Base-by-base conservation (phyloP, 2,888 invertebrate genomes). In the Luperina testacea region DNA sequence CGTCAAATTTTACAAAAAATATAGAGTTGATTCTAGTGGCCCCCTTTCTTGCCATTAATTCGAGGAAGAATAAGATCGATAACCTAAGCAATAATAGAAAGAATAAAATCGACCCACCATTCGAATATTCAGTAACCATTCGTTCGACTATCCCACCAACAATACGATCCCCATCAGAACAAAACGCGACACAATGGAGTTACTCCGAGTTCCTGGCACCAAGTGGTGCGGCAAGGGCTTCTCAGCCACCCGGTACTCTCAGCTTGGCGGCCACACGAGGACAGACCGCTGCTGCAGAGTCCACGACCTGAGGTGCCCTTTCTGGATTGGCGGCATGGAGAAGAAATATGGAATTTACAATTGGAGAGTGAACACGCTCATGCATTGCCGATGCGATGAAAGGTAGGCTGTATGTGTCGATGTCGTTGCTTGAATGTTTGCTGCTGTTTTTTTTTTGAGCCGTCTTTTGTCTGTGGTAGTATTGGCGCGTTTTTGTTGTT, bases 141-240 rank as follows among this genome's bases (percentile, higher is more conserved):
- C 81, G 59, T 75, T 77, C 64, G 11, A 69, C 15, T 32, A 65
- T 38, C 32, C 51, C 59, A 70, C 72, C 57, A 73, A 86, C 42
- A 51, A 57, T 38, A 51, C 72, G 72, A 85, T 84, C 88, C 84
- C 79, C 73, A 92, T 89, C 94, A 96, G 96, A 95, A 92, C 93
- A 87, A 96, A 96, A 88, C 95, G 97, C 45, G 95, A 96, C 83
- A 94, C 95, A 0, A 95, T 95, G 93, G 98, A 98, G 92, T 95
- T 98, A 89, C 97, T 99, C 78, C 97, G 98, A 84, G 98, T 98
- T 70, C 99, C 99, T 0, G 99, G 99, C 71, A 99, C 99, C 0
- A 98, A 98, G 93, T 99, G 99, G 99, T 99, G 99, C 94, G 99
- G 99, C 45, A 98, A 98, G 89, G 99, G 99, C 2, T 98, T 98